Base-by-base conservation (phyloP, 2,113 vertebrate species). In the Toxotes jaculatrix region DNA sequence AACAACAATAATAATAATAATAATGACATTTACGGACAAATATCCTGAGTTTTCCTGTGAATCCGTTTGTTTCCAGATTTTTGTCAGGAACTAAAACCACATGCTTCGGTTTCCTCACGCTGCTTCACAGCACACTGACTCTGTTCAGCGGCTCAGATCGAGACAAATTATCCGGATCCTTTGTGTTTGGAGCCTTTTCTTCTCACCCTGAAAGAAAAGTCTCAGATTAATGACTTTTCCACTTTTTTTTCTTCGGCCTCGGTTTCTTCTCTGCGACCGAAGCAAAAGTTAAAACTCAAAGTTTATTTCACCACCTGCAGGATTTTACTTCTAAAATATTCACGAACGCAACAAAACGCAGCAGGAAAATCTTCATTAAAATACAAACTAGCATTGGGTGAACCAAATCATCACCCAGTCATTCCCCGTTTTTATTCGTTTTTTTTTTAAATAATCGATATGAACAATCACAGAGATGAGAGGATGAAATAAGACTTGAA, bases 211-310 rank as follows among this genome's bases (percentile, higher is more conserved):
- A 87, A 75, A 79, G 74, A 57, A 68, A 62, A 43, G 1, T 31
- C 69, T 27, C 71, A 87, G 79, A 89, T 89, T 74, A 87, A 89
- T 85, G 82, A 80, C 78, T 84, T 34, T 53, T 66, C 16, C 53
- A 83, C 49, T 65, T 43, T 21, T 23, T 16, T 51, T 27, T 38
- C 27, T 31, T 2, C 9, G 43, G 45, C 60, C 42, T 74, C 56
- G 60, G 71, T 85, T 64, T 63, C 23, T 78, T 40, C 9, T 79
- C 56, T 55, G 55, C 57, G 6, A 10, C 19, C 0, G 0, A 62
- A 38, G 56, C 45, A 43, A 62, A 69, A 49, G 32, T 14, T 1
- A 5, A 67, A 16, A 11, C n/a, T 2, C 13, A 49, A 21, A 60
- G 13, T 42, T 27, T 0, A 10, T 61, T 67, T 34, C 32, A 49